Percentiles rank a stretch among this genome's conserved stretches.
Conservation (phyloP, 2,113 vertebrate species). For the Gallinago paraguaiae region DNA sequence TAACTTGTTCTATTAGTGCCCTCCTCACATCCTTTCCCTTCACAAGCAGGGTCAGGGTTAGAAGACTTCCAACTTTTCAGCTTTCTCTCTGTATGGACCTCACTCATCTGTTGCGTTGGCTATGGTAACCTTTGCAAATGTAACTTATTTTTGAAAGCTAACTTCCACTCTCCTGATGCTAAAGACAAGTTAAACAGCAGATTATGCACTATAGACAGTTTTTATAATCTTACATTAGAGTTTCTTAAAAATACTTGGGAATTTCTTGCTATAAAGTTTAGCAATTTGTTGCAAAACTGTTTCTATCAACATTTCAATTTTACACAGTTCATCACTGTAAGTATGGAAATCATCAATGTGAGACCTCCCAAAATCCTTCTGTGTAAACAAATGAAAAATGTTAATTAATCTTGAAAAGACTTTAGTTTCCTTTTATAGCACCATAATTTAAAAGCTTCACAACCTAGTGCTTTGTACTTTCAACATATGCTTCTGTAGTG, state of each 20-base stretch:
- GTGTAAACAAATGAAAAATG: neutral
- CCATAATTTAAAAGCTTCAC: neutral
- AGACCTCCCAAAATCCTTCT: neutral
- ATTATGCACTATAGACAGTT: neutral
- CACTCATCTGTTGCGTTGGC: rapidly evolving
- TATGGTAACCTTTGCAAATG: neutral
- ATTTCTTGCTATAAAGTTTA: neutral
- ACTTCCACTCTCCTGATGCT: neutral
- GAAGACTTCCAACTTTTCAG: neutral
- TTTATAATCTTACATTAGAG: neutral
- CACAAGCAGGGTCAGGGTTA: neutral
- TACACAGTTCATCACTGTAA: neutral
- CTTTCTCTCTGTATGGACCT: neutral
- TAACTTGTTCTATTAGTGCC: neutral
- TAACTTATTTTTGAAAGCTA: neutral
- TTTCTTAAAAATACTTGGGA: neutral
- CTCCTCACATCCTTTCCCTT: neutral
- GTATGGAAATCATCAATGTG: neutral
- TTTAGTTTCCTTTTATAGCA: neutral
- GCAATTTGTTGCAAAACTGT: neutral
- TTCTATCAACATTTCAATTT: neutral
- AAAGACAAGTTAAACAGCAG: neutral
- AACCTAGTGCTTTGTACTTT: neutral
- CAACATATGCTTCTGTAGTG: neutral
- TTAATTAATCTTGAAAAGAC: slow-evolving; percentile 13